Percentiles rank a stretch among this genome's conserved stretches.
Evolutionary conservation across 2,888 invertebrate species (phyloP).

Genomic region (Nymphalis polychloros): DNA sequence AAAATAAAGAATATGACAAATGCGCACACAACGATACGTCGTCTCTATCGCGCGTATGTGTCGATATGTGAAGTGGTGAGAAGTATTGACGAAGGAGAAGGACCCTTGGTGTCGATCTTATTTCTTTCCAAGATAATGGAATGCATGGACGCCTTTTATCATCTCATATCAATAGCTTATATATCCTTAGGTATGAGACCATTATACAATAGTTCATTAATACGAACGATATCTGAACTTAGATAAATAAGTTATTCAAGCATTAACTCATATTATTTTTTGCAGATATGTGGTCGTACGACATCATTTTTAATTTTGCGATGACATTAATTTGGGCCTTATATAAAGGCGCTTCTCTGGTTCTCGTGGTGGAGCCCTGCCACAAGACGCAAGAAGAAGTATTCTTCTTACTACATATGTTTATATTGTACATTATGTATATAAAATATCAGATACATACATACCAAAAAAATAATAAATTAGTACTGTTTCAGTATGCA

Average conservation of each 20-base stretch:
- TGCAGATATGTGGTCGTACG: not conserved
- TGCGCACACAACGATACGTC: not conserved
- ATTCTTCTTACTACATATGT: not conserved
- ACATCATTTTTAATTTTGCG: not conserved
- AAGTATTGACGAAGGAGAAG: not conserved
- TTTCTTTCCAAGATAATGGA: not conserved
- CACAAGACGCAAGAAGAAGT: slow-evolving; percentile 7
- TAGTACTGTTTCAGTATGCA: not conserved
- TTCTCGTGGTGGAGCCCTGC: slow-evolving; percentile 4
- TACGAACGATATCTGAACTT: too few relatives aligned
- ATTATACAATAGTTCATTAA: too few relatives aligned
- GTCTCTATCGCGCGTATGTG: not conserved
- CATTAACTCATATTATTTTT: not conserved
- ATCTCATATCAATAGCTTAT: too few relatives aligned
- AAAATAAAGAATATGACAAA: not conserved
- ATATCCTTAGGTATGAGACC: too few relatives aligned
- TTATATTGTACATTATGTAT: not conserved
- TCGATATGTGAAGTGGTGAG: not conserved
- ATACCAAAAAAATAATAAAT: not conserved
- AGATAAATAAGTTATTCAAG: too few relatives aligned
- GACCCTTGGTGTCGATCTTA: not conserved
- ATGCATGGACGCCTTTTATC: too few relatives aligned
- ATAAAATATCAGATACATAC: too few relatives aligned
- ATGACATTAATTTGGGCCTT: not conserved
- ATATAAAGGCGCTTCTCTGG: not conserved